Percentiles rank a stretch among this genome's conserved stretches.
Evolutionary conservation across 2,888 invertebrate genomes (phyloP).

Genomic region (Lithophane socia): DNA sequence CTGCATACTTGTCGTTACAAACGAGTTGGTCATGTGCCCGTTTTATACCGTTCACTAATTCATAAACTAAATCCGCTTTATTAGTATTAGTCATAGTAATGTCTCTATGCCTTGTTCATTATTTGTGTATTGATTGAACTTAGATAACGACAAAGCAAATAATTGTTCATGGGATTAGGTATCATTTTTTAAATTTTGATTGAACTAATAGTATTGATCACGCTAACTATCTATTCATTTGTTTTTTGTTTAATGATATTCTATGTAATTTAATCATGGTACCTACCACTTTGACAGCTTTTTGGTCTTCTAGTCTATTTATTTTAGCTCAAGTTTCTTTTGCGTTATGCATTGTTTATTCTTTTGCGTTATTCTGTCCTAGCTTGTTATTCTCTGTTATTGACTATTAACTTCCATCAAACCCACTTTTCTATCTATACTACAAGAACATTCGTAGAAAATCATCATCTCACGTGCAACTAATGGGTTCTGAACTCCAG

Average conservation of each 20-base stretch:
- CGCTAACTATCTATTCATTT: no score
- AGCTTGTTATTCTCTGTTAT: no score
- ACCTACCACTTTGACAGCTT: background rate
- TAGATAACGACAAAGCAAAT: no score
- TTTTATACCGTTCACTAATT: conserved; percentile 42
- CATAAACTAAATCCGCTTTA: conserved; percentile 33
- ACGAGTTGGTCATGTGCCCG: conserved; percentile 46
- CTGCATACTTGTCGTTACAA: conserved; percentile 33
- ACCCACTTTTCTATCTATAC: background rate
- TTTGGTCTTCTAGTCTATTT: no score
- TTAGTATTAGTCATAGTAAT: conserved; percentile 24
- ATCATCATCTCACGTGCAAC: background rate
- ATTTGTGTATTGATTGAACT: no score
- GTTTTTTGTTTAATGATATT: background rate
- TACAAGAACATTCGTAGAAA: background rate
- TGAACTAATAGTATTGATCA: no score
- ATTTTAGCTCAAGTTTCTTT: no score
- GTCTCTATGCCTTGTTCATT: background rate
- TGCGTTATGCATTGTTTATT: no score
- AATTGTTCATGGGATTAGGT: no score
- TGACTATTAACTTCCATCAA: no score
- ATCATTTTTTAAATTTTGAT: no score
- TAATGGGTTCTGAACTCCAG: conserved; percentile 12
- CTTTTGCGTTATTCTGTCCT: no score
- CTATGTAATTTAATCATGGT: background rate